Percentiles rank a stretch among this genome's conserved stretches.
phyloP scores from a whole-genome alignment of 2,888 invertebrate species.

The Chymomyza procnemis region DNA sequence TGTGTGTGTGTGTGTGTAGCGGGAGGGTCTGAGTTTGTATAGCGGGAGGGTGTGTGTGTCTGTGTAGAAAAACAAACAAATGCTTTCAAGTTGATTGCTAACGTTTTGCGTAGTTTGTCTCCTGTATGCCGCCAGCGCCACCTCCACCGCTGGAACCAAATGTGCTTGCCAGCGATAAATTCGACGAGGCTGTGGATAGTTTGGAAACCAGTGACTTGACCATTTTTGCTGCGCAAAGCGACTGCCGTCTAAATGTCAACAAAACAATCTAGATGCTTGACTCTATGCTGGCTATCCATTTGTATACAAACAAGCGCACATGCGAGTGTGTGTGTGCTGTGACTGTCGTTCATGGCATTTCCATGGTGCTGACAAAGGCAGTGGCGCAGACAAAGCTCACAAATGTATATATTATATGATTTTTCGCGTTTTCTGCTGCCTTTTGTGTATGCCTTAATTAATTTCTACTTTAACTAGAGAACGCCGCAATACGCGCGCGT shows the following conservation, averaged over 20 bases:
- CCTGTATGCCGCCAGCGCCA: slow-evolving; percentile 48
- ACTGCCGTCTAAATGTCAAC: slow-evolving; percentile 1
- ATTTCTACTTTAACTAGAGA: slow-evolving; percentile 32
- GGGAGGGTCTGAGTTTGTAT: too few relatives aligned
- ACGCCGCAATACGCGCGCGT: not conserved
- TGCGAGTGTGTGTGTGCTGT: not conserved
- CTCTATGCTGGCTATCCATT: slow-evolving; percentile 18
- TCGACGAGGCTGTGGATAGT: slow-evolving; percentile 74
- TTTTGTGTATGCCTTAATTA: slow-evolving; percentile 48
- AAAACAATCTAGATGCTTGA: slow-evolving; percentile 9
- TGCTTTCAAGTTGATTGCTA: slow-evolving; percentile 39
- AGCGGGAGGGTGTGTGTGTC: slow-evolving; percentile 8
- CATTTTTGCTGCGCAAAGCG: slow-evolving; percentile 49
- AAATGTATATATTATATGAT: slow-evolving; percentile 31
- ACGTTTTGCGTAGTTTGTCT: slow-evolving; percentile 74
- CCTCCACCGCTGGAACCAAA: slow-evolving; percentile 50
- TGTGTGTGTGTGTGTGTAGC: slow-evolving; percentile 5
- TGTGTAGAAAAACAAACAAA: slow-evolving; percentile 29
- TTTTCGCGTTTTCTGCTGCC: slow-evolving; percentile 31
- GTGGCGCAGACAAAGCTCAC: not conserved
- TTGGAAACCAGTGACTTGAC: slow-evolving; percentile 77
- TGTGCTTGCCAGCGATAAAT: slow-evolving; percentile 73
- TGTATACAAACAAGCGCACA: not conserved
- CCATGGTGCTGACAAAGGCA: slow-evolving; percentile 30
- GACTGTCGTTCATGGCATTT: slow-evolving; percentile 38